Percentiles rank a stretch among this genome's conserved stretches.
Conservation (phyloP, 2,888 invertebrate species). For the Cremastinae sp. region DNA sequence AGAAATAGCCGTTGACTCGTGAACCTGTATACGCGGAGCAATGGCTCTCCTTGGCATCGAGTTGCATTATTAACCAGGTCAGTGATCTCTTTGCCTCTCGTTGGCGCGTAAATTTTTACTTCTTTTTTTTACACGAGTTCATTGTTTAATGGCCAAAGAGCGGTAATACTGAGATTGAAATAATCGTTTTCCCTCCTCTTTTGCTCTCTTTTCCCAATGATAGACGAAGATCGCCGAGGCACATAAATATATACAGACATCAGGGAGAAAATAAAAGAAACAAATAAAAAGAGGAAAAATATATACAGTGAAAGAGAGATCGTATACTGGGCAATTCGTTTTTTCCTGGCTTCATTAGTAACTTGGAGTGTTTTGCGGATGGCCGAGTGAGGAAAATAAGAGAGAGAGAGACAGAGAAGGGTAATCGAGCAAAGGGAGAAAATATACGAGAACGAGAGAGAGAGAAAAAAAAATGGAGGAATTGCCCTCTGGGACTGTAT, state of each 20-base stretch:
- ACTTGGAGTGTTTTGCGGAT: slow-evolving; percentile 52
- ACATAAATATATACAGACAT: no score
- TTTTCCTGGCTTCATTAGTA: slow-evolving; percentile 57
- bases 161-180: slow-evolving; percentile 32
- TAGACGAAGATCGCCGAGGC: slow-evolving; percentile 11
- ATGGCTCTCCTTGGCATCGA: slow-evolving; percentile 13
- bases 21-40: no score
- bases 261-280: slow-evolving; percentile 25
- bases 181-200: slow-evolving; percentile 23
- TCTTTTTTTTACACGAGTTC: slow-evolving; percentile 31
- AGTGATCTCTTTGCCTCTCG: slow-evolving; percentile 53
- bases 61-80: slow-evolving; percentile 55
- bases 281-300: neutral
- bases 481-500: slow-evolving; percentile 45
- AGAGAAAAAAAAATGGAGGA: slow-evolving; percentile 24
- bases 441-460: slow-evolving; percentile 44
- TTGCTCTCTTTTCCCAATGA: slow-evolving; percentile 10
- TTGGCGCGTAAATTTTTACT: slow-evolving; percentile 41
- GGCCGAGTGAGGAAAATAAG: slow-evolving; percentile 52
- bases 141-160: slow-evolving; percentile 50
- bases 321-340: slow-evolving; percentile 48
- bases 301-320: slow-evolving; percentile 7
- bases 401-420: slow-evolving; percentile 44
- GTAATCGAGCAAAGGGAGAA: slow-evolving; percentile 39
- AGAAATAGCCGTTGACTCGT: no score